Percentiles rank a stretch among this genome's conserved stretches.
Conservation (phyloP, 2,888 invertebrate species). For the Neoascia interrupta region DNA sequence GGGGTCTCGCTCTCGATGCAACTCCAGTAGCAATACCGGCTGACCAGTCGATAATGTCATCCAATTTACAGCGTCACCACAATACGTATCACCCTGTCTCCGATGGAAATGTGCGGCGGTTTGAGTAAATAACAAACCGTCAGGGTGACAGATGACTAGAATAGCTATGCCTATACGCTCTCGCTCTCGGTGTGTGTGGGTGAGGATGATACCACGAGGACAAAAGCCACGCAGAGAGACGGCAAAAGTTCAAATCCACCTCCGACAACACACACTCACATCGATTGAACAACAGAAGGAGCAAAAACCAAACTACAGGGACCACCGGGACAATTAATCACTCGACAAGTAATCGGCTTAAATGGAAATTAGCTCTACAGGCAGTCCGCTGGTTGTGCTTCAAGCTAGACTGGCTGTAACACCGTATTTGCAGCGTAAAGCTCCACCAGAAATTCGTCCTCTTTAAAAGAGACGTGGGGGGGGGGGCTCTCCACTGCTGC, state of each 20-base stretch:
- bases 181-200: background rate
- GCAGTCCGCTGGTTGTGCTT: conserved; percentile 58
- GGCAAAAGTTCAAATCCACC: conserved; percentile 31
- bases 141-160: conserved; percentile 48
- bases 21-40: background rate
- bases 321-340: conserved; percentile 71
- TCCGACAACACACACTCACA: conserved; percentile 8
- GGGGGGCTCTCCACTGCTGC: conserved; percentile 1
- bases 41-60: conserved; percentile 65
- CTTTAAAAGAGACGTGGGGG: conserved; percentile 33
- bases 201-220: conserved; percentile 22
- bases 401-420: conserved; percentile 41
- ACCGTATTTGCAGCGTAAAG: conserved; percentile 11
- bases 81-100: background rate
- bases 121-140: conserved; percentile 45
- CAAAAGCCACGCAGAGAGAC: conserved; percentile 49
- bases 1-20: conserved; percentile 32
- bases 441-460: conserved; percentile 32
- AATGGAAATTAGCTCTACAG: conserved; percentile 71
- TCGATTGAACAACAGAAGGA: conserved; percentile 18
- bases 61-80: conserved; percentile 65
- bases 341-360: conserved; percentile 72
- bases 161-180: conserved; percentile 4
- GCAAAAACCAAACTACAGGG: conserved; percentile 46
- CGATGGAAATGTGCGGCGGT: background rate